Evolutionary conservation across 2,888 invertebrate genomes (phyloP).

Genomic region (Aethes cnicana): DNA sequence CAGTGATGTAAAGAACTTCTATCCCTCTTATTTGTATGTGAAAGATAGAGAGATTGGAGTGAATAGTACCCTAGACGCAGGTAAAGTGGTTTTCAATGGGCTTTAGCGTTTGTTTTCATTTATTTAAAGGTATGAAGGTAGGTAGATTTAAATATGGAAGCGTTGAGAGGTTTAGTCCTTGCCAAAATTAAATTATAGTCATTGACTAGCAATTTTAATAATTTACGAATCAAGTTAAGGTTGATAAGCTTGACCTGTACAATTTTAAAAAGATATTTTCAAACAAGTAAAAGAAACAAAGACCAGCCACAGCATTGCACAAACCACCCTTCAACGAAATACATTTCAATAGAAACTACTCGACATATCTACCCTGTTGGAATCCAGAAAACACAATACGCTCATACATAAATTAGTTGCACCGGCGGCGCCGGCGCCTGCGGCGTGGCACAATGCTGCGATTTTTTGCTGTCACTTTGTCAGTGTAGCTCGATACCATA

Average conservation of each 20-base stretch:
- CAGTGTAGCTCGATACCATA: too few relatives aligned
- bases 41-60: background rate
- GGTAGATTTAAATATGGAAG: background rate
- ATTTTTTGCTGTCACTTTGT: slow-evolving; percentile 14
- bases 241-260: too few relatives aligned
- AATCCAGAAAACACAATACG: too few relatives aligned
- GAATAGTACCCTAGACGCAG: background rate
- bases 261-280: too few relatives aligned
- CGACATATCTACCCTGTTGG: too few relatives aligned
- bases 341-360: background rate
- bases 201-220: too few relatives aligned
- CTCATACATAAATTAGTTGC: slow-evolving; percentile 12
- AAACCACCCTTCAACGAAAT: background rate
- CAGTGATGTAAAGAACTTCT: background rate
- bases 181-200: too few relatives aligned
- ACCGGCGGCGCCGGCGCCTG: slow-evolving; percentile 47
- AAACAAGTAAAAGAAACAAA: too few relatives aligned
- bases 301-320: background rate
- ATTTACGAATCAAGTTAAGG: too few relatives aligned
- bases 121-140: background rate
- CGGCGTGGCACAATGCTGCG: slow-evolving; percentile 38
- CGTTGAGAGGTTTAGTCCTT: too few relatives aligned
- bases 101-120: too few relatives aligned
- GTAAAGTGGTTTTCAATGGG: too few relatives aligned
- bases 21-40: background rate